Percentiles rank a stretch among this genome's conserved stretches.
These are phyloP conservation scores for Andrena flavipes DNA, from an alignment of 2,888 invertebrate species.

Conservation along the genomic window DNA sequence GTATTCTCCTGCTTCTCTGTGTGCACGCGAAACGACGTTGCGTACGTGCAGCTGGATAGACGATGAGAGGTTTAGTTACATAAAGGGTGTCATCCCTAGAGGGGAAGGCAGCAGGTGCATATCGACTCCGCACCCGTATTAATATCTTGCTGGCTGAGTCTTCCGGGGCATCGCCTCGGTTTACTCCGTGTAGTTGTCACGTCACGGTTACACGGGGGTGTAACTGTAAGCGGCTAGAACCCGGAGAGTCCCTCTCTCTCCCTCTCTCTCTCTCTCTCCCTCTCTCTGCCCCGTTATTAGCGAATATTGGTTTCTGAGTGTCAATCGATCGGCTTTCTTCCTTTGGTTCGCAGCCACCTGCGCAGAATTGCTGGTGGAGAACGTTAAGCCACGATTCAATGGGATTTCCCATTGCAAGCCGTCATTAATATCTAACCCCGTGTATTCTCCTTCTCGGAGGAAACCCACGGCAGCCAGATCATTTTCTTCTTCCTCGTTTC, in stretches of 20 bases:
- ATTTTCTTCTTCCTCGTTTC: background rate
- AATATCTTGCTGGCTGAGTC: conserved; percentile 67
- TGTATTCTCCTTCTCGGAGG: background rate
- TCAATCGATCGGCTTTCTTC: conserved; percentile 9
- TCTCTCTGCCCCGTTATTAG: background rate
- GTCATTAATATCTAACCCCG: background rate
- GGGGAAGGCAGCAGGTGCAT: conserved; percentile 74
- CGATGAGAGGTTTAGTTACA: conserved; percentile 62
- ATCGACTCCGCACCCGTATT: conserved; percentile 74
- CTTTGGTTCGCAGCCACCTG: background rate
- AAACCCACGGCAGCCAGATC: background rate
- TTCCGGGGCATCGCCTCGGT: conserved; percentile 63
- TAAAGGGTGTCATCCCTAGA: conserved; percentile 59
- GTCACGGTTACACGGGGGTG: conserved; percentile 21
- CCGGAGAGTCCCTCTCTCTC: background rate
- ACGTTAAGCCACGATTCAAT: background rate
- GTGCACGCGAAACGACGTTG: background rate
- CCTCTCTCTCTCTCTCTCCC: background rate
- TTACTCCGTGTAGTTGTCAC: conserved; percentile 44
- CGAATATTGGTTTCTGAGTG: conserved; percentile 1
- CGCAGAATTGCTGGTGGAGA: background rate
- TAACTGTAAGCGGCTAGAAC: conserved; percentile 38
- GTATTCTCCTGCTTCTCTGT: conserved; percentile 18
- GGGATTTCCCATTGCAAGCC: background rate
- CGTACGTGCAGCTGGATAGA: conserved; percentile 22